phyloP scores from a whole-genome alignment of 1,140 invertebrate genomes.

The Callitettix versicolor region DNA sequence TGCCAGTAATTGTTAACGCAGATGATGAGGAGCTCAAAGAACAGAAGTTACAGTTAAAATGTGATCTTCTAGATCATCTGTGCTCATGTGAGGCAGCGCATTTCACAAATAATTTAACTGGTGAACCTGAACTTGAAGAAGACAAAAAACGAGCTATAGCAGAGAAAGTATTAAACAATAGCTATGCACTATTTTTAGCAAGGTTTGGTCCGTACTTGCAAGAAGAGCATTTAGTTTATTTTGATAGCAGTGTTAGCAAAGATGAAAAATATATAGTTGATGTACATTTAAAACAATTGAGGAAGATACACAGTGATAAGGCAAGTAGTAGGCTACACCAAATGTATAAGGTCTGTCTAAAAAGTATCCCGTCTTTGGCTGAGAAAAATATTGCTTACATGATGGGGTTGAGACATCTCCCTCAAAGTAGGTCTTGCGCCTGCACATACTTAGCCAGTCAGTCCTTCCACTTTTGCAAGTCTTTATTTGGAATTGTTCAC shows the following conservation, averaged over 20 bases:
- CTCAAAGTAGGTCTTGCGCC: neutral
- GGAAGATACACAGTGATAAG: neutral
- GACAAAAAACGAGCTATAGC: slow-evolving; percentile 61
- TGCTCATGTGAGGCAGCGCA: slow-evolving; percentile 14
- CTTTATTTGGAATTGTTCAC: too few relatives aligned
- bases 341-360: neutral
- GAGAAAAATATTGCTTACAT: too few relatives aligned
- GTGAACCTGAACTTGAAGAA: slow-evolving; percentile 55
- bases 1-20: too few relatives aligned
- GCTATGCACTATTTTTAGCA: slow-evolving; percentile 55
- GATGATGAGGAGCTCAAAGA: too few relatives aligned
- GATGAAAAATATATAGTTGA: slow-evolving; percentile 44
- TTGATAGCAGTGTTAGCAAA: slow-evolving; percentile 34
- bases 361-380: too few relatives aligned
- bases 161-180: slow-evolving; percentile 48
- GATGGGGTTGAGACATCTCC: too few relatives aligned
- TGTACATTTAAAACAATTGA: slow-evolving; percentile 36
- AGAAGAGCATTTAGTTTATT: slow-evolving; percentile 54
- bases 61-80: slow-evolving; percentile 20
- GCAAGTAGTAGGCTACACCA: neutral
- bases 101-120: slow-evolving; percentile 54
- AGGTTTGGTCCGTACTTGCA: slow-evolving; percentile 65
- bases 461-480: neutral
- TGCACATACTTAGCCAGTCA: neutral
- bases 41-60: too few relatives aligned